Percentiles rank a stretch among this genome's conserved stretches.
phyloP scores from a whole-genome alignment of 2,113 vertebrate genomes.

The Cyprinodon brontotheroides region DNA sequence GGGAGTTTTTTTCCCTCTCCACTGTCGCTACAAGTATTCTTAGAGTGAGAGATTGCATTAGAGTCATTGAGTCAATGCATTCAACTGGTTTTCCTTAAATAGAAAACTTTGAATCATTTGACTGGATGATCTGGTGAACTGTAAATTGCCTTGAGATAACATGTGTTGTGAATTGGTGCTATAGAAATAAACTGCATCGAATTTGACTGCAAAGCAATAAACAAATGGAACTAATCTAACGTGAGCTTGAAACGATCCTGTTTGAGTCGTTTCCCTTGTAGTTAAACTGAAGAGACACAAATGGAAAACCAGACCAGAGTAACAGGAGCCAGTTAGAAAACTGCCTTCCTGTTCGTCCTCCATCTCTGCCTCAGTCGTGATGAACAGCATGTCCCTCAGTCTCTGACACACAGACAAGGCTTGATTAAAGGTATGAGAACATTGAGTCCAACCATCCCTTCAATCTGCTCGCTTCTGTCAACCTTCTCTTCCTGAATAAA shows the following conservation, averaged over 20 bases:
- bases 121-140: too few relatives aligned
- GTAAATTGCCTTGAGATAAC: too few relatives aligned
- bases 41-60: too few relatives aligned
- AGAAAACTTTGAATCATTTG: too few relatives aligned
- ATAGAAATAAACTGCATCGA: too few relatives aligned
- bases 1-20: too few relatives aligned
- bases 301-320: constrained; percentile 37
- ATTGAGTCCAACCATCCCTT: background rate
- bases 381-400: constrained; percentile 21
- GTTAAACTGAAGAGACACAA: constrained; percentile 29
- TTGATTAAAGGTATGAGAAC: constrained; percentile 15
- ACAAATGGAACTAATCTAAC: too few relatives aligned
- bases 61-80: too few relatives aligned
- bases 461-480: background rate
- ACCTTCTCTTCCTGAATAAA: constrained; percentile 8
- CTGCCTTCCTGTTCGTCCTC: background rate
- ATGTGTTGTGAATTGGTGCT: too few relatives aligned
- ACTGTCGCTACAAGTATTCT: too few relatives aligned
- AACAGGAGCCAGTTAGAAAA: background rate
- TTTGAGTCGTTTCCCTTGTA: constrained; percentile 15
- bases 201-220: too few relatives aligned
- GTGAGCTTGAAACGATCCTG: background rate
- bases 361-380: constrained; percentile 14
- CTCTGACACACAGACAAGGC: constrained; percentile 21
- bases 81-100: too few relatives aligned